Percentiles rank a stretch among this genome's conserved stretches.
These are phyloP conservation scores for Phrynosoma platyrhinos DNA, from an alignment of 2,113 vertebrate species.

Conservation along the genomic window DNA sequence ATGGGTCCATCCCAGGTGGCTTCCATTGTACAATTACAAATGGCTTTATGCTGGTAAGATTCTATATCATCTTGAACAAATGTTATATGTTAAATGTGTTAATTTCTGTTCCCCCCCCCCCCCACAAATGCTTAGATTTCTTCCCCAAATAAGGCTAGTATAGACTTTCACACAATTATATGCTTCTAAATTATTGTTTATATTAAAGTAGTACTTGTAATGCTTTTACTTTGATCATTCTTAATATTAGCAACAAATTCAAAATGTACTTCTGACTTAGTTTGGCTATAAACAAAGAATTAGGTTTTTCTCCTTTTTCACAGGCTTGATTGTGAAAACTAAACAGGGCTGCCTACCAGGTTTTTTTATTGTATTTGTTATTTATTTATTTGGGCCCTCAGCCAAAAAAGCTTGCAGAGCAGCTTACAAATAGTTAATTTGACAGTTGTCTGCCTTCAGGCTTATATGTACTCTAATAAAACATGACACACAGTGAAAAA, in stretches of 20 bases:
- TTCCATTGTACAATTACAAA: constrained; percentile 60
- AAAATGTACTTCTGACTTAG: neutral
- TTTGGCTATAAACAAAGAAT: neutral
- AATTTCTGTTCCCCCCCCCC: neutral
- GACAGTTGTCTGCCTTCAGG: too few species aligned
- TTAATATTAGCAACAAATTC: neutral
- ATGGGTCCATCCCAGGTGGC: constrained; percentile 68
- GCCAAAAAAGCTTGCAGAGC: too few species aligned
- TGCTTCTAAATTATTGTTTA: neutral
- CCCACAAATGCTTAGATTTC: neutral
- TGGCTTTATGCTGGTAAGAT: constrained; percentile 79
- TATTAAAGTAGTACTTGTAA: neutral
- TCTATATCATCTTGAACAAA: neutral
- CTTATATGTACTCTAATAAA: too few species aligned
- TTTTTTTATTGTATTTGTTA: too few species aligned
- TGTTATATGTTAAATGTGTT: neutral
- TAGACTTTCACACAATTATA: neutral
- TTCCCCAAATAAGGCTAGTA: accelerated
- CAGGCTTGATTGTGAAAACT: neutral
- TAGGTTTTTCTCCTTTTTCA: too few species aligned
- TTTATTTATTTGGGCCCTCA: too few species aligned
- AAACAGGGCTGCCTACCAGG: neutral
- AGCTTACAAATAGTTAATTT: too few species aligned
- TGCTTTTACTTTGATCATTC: neutral
- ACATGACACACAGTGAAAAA: too few species aligned